Base-by-base conservation (phyloP, 2,797 vertebrate genomes). In the Pteropus rufus region DNA sequence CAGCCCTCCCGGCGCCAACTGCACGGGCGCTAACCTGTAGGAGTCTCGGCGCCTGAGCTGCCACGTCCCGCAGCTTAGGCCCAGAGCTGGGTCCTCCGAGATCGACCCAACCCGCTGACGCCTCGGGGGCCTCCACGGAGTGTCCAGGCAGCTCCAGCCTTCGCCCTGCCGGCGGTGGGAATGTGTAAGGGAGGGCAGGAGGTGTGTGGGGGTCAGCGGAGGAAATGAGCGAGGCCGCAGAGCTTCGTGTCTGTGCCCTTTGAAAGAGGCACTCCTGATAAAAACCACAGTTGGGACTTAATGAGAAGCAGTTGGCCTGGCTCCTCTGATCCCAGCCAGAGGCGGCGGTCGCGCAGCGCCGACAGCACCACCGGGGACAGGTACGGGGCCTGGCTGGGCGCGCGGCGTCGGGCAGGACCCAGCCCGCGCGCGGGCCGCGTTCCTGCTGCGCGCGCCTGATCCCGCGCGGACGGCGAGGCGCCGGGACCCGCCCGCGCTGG, bases 241-340 rank as follows among this genome's bases (percentile, higher is more conserved):
- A 96, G 94, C 92, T 95, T 89, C 93, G 80, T 65, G 94, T 94
- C 97, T 96, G 93, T 83, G 90, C 93, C 95, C 93, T 97, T 97
- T 97, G 92, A 97, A 96, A 91, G 91, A 81, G 94, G 93, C 86
- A 96, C 64, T 94, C 92, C 96, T 97, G 98, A 98, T 97, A 98
- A 93, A 98, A 98, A 97, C 96, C 98, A 97, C 97, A 96, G 97
- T 98, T 93, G 90, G 85, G 80, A 91, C 94, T 97, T 98, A 98
- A 98, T 98, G 97, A 98, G 94, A 98, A 98, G 98, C 98, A 98
- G 98, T 98, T 98, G 98, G 96, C 81, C 96, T 67, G 94, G 98
- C 94, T 97, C 94, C 96, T 97, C 94, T 96, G 96, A 97, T 95
- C 97, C 94, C 97, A 79, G 88, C 93, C 96, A 97, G 98, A 95